Evolutionary conservation across 2,113 vertebrate genomes (phyloP), one percentile per base, ranked within the genome.

Genomic region (Notarius lentiginosus): DNA sequence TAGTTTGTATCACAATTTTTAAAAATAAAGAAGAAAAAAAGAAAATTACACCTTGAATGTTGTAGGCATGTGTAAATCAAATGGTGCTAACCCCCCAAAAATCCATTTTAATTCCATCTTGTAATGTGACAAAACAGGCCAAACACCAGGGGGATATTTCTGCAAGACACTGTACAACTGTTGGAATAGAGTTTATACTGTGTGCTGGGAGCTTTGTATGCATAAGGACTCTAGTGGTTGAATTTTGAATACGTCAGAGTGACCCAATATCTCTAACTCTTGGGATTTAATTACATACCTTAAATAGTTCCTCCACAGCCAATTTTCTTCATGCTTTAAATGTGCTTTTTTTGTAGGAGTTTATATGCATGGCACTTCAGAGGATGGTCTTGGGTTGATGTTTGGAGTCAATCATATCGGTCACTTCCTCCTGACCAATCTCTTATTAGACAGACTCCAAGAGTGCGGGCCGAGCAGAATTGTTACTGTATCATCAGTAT

Each of bases 361-460:
- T 55, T 86, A n/a, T 75, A 49, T 92, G 85, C 88, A 92, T 56
- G 94, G 93, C 61, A 92, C 81, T 55, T 86, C 94, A 84, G 56
- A 12, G 82, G 94, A 94, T 75, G 91, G 84, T 41, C 87, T 93
- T 58, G 90, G 90, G 8, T 87, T 91, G 85, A 92, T 92, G 90
- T 93, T 93, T 63, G 91, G 91, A 41, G 91, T 92, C 72, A 94
- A 94, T 85, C 92, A 93, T 87, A 73, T 93, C 1, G 93, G 94
- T 58, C 93, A 90, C 81, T 94, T 94, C 86, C 92, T 94, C 24
- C 86, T 94, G 87, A 94, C 93, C 53, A 92, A 91, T 85, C 89
- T 93, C 55, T 80, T 94, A 68, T 65, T 94, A 70, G 91, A 92
- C 41, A 85, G 86, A 24, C 87, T 94, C 14, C 93, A 92, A 84